Evolutionary conservation across 2,113 vertebrate species (phyloP).

Genomic region (Sciurus niger): DNA sequence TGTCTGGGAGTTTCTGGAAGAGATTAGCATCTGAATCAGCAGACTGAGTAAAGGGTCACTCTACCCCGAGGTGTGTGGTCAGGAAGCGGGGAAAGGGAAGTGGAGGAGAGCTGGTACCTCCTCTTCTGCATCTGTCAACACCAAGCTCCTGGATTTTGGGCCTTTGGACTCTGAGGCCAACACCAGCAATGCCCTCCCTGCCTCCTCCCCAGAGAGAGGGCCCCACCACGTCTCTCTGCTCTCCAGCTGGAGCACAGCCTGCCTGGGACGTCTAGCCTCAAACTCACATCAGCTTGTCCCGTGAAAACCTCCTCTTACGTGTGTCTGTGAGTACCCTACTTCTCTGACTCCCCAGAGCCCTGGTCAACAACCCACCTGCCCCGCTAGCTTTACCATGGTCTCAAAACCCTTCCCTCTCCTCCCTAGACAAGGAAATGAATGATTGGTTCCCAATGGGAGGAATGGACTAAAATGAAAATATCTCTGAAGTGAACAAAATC

Average conservation of each 20-base stretch:
- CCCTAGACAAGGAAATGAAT: neutral
- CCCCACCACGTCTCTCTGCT: fast-evolving
- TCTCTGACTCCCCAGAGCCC: too few species aligned
- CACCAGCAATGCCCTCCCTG: neutral
- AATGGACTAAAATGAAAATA: neutral
- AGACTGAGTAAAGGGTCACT: neutral
- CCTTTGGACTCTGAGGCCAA: neutral
- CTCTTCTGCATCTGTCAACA: too few species aligned
- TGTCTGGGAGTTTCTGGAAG: neutral
- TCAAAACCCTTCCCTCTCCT: neutral
- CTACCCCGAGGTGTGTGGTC: too few species aligned
- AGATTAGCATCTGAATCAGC: neutral
- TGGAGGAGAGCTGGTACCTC: too few species aligned
- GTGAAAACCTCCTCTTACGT: neutral
- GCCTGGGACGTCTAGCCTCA: neutral
- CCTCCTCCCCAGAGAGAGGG: too few species aligned
- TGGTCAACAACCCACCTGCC: too few species aligned
- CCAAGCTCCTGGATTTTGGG: neutral
- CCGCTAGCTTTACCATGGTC: fast-evolving
- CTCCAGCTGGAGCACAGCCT: neutral
- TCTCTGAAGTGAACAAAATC: neutral
- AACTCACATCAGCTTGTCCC: too few species aligned
- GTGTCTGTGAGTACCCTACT: fast-evolving
- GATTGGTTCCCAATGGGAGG: neutral
- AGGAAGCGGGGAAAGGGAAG: neutral